Evolutionary conservation across 1,140 invertebrate species (phyloP).

Genomic region (Anastrepha obliqua): DNA sequence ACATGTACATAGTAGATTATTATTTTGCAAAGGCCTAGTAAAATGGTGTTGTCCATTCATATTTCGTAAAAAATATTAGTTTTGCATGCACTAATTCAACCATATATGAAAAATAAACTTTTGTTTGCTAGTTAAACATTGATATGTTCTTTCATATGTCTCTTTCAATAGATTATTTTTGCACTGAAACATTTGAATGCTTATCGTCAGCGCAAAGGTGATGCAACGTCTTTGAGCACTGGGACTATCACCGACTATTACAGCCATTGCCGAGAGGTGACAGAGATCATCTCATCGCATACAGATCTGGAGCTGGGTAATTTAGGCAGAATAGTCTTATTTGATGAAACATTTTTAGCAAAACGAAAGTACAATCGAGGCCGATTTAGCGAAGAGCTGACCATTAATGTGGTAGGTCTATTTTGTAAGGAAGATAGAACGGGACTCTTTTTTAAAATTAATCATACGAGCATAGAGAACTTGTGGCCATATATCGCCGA

Average conservation of each 20-base stretch:
- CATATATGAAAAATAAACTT: too few species aligned
- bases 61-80: too few species aligned
- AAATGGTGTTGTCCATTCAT: too few species aligned
- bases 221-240: background rate
- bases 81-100: too few species aligned
- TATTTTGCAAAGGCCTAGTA: too few species aligned
- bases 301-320: background rate
- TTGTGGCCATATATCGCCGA: conserved; percentile 4
- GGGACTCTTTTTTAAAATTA: conserved; percentile 8
- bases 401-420: background rate
- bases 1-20: too few species aligned
- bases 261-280: background rate
- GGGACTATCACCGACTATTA: background rate
- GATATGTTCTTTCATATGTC: background rate
- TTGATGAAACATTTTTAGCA: conserved; percentile 24
- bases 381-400: background rate
- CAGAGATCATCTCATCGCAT: background rate
- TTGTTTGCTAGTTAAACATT: background rate
- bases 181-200: conserved; percentile 18
- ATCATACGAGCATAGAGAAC: background rate
- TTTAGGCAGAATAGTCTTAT: conserved; percentile 20
- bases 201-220: conserved; percentile 11
- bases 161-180: background rate
- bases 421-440: conserved; percentile 8
- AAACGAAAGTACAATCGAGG: conserved; percentile 13